Evolutionary conservation across 2,888 invertebrate genomes (phyloP).

Genomic region (Kryphioiulus occultus): DNA sequence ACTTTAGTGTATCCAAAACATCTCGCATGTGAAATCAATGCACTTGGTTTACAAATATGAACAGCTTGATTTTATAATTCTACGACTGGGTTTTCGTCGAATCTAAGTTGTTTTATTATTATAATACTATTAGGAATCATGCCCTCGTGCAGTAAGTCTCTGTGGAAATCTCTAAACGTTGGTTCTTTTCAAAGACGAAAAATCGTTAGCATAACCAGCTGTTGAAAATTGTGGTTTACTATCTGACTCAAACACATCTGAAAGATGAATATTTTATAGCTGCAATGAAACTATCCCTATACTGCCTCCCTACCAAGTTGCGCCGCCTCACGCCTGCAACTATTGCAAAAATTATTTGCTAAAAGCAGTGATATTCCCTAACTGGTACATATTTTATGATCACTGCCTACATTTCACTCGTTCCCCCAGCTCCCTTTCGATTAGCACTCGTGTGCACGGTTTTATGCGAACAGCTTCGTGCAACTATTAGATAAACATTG

Average conservation of each 20-base stretch:
- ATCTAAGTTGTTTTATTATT: no score
- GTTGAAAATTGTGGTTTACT: not conserved
- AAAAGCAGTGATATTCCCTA: constrained; percentile 17
- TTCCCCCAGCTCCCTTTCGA: constrained; percentile 8
- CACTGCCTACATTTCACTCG: constrained; percentile 6
- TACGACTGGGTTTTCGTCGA: no score
- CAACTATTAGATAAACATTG: constrained; percentile 17
- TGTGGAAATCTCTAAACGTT: no score
- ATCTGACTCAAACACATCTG: not conserved
- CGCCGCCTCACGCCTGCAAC: not conserved
- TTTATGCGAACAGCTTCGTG: not conserved
- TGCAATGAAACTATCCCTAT: not conserved
- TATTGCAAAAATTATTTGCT: constrained; percentile 15
- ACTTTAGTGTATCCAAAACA: no score
- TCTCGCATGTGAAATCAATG: no score
- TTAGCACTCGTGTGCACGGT: constrained; percentile 9
- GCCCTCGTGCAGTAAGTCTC: no score
- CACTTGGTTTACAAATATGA: no score
- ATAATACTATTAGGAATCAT: no score
- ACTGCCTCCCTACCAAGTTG: not conserved
- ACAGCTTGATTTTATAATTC: no score
- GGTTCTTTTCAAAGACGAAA: no score
- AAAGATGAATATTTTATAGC: not conserved
- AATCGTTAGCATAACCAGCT: not conserved
- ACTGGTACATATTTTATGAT: constrained; percentile 10